phyloP scores from a whole-genome alignment of 1,140 invertebrate species.

The Doryteuthis pealeii region DNA sequence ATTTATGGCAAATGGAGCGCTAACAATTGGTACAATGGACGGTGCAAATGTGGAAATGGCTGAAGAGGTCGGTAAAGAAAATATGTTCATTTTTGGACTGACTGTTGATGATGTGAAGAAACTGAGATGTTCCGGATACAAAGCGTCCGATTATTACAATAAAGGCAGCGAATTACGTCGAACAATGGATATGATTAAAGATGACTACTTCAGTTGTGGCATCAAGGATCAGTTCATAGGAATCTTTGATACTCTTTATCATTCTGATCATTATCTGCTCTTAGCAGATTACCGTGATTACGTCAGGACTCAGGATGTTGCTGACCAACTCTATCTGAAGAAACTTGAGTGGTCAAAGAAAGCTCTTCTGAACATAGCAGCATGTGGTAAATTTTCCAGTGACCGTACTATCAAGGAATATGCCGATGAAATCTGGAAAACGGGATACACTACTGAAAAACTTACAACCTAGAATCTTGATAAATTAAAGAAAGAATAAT shows the following conservation, averaged over 20 bases:
- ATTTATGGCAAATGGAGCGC: slow-evolving; percentile 88
- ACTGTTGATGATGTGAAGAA: slow-evolving; percentile 85
- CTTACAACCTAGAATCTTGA: too few species aligned
- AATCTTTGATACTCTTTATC: slow-evolving; percentile 83
- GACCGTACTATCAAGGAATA: slow-evolving; percentile 97
- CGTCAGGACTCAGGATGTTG: slow-evolving; percentile 85
- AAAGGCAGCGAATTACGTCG: slow-evolving; percentile 84
- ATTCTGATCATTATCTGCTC: slow-evolving; percentile 90
- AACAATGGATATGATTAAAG: slow-evolving; percentile 92
- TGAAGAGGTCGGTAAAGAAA: slow-evolving; percentile 95
- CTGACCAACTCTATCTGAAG: slow-evolving; percentile 82
- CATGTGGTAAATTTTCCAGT: slow-evolving; percentile 92
- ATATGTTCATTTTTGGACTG: slow-evolving; percentile 99
- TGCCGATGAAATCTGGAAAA: slow-evolving; percentile 92
- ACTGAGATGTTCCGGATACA: slow-evolving; percentile 70
- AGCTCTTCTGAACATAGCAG: slow-evolving; percentile 93
- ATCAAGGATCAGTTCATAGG: slow-evolving; percentile 87
- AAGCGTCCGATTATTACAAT: slow-evolving; percentile 88
- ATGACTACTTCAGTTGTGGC: slow-evolving; percentile 91
- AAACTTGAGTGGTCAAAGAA: slow-evolving; percentile 90
- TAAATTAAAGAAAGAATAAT: too few species aligned
- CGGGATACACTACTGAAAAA: slow-evolving; percentile 55
- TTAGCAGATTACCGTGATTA: slow-evolving; percentile 95
- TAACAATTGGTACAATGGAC: slow-evolving; percentile 97
- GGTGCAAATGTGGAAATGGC: slow-evolving; percentile 99